Evolutionary conservation across 2,888 invertebrate genomes (phyloP), one percentile per base, ranked within the genome.

Genomic region (Nemurella pictetii): DNA sequence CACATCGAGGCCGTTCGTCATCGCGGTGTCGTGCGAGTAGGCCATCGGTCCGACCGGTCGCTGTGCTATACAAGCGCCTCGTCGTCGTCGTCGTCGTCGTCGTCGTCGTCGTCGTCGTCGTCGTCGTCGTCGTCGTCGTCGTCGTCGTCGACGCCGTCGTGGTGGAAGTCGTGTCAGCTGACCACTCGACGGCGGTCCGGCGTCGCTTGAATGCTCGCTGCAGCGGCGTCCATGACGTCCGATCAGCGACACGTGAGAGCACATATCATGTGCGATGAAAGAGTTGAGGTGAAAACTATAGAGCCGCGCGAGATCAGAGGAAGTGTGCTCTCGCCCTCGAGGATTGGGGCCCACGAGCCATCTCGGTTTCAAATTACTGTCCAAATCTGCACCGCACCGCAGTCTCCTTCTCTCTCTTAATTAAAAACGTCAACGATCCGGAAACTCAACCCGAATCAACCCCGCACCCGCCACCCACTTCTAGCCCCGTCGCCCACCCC

Each of bases 381-480:
- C 84, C 84, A 84, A 84, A 84, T 84, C 84, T 80, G 77, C 73
- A 84, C 15, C 15, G 55, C 55, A 55, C 20, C 55, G 20, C 55
- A 12, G 25, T 35, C 80, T 84, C 78, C 0, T 35, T 84, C 80
- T 84, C 84, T 77, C 78, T 84, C 84, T 80, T 84, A 84, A 84
- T 84, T 84, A 84, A 84, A 84, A 84, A 80, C 80, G 80, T 80
- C 84, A 84, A 78, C 84, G 84, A 84, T 84, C 84, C 80, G 84
- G 30, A 84, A 84, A 84, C 55, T 27, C 80, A 30, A 80, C 78
- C 80, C 80, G 77, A 84, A 20, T 75, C 26, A 25, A n/a, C 75
- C 3, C 75, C 75, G 9, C 75, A 0, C 27, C 75, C 27, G 26
- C 26, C 75, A 25, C 26, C 75, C 9, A 55, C 55, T 2, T 2